phyloP scores from a whole-genome alignment of 2,113 vertebrate species.

The Pseudorectes ferrugineus region DNA sequence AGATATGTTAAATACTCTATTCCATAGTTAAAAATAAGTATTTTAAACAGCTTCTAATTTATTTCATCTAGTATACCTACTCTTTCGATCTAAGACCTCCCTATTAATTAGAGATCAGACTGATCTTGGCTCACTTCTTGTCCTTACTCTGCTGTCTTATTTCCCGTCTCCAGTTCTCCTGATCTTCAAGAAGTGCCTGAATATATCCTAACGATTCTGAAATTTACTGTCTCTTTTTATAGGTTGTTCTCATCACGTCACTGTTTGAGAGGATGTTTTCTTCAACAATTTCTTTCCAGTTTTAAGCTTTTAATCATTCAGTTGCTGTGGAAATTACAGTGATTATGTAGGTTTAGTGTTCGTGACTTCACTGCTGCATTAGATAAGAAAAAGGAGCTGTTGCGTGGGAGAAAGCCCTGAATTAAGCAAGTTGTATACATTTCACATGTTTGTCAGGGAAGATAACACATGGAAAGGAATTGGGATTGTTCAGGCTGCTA shows the following conservation, averaged over 20 bases:
- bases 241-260: background rate
- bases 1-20: background rate
- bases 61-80: background rate
- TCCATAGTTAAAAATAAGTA: background rate
- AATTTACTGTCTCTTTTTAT: background rate
- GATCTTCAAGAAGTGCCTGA: background rate
- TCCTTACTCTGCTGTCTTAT: background rate
- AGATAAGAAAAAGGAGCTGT: slow-evolving; percentile 13
- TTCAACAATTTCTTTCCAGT: background rate
- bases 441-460: background rate
- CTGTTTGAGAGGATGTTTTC: background rate
- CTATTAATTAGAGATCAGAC: background rate
- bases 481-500: background rate
- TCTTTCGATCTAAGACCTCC: background rate
- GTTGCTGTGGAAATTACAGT: slow-evolving; percentile 17
- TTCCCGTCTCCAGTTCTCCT: background rate
- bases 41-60: background rate
- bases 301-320: background rate
- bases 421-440: background rate
- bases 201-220: background rate
- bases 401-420: background rate
- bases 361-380: background rate
- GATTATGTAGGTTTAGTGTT: background rate
- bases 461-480: background rate
- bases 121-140: background rate